Evolutionary conservation across 2,113 vertebrate genomes (phyloP).

Genomic region (Benitochromis conjunctus): DNA sequence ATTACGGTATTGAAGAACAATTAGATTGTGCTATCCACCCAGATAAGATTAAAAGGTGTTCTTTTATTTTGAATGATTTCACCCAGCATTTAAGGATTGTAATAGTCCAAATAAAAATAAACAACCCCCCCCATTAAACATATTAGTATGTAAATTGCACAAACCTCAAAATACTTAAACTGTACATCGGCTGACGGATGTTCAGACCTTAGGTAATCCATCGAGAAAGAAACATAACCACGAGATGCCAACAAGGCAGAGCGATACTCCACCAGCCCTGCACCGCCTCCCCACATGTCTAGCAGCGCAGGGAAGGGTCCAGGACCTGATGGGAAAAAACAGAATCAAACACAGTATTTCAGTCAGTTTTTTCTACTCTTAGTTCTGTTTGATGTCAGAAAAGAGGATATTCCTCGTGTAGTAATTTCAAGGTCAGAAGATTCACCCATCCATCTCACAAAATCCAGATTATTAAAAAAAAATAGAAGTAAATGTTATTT

Average conservation of each 20-base stretch:
- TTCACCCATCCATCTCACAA: not conserved
- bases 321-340: conserved; percentile 48
- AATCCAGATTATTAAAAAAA: too few relatives aligned
- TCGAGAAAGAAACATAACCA: conserved; percentile 60
- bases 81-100: too few relatives aligned
- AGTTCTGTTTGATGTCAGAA: not conserved
- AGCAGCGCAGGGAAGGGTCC: conserved; percentile 73
- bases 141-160: not conserved
- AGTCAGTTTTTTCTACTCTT: not conserved
- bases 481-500: too few relatives aligned
- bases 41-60: too few relatives aligned
- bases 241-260: conserved; percentile 65
- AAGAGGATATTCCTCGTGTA: not conserved
- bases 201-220: conserved; percentile 54
- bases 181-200: not conserved
- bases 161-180: conserved; percentile 61
- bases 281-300: conserved; percentile 76
- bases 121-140: not conserved
- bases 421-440: not conserved
- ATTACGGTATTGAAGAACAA: not conserved
- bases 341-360: not conserved
- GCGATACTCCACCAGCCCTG: conserved; percentile 70
- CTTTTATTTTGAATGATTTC: too few relatives aligned
- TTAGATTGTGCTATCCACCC: not conserved
- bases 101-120: not conserved